A percentile compares a stretch with the other conserved stretches of the same genome.
phyloP scores from a whole-genome alignment of 2,888 invertebrate genomes.

The Zaprionus obscuricornis region DNA sequence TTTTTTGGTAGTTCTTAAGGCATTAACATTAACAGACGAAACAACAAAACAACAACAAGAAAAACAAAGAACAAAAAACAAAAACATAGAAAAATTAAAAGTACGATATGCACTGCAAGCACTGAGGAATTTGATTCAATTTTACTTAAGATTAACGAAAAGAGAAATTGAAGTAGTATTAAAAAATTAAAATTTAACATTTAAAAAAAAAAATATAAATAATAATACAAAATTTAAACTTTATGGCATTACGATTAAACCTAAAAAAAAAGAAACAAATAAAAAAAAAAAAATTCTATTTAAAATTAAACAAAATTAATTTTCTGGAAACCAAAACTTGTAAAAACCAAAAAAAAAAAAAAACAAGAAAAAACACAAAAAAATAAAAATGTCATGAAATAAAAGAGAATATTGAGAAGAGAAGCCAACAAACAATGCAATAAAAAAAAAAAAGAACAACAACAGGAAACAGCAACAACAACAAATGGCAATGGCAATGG shows the following conservation, averaged over 20 bases:
- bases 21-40: slow-evolving; percentile 41
- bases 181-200: slow-evolving; percentile 27
- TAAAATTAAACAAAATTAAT: slow-evolving; percentile 1
- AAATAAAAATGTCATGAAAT: not conserved
- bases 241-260: slow-evolving; percentile 51
- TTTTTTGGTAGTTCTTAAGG: slow-evolving; percentile 46
- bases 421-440: no score
- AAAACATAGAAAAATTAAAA: slow-evolving; percentile 44
- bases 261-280: slow-evolving; percentile 18
- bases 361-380: not conserved
- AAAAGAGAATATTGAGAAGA: no score
- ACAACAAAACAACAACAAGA: slow-evolving; percentile 16
- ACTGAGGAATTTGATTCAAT: slow-evolving; percentile 84
- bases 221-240: slow-evolving; percentile 22
- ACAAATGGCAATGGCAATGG: slow-evolving; percentile 36
- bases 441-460: not conserved
- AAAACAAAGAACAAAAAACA: slow-evolving; percentile 32
- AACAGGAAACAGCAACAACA: slow-evolving; percentile 10
- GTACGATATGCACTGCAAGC: slow-evolving; percentile 83
- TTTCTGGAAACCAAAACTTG: slow-evolving; percentile 1
- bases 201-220: slow-evolving; percentile 4
- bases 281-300: no score
- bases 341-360: not conserved
- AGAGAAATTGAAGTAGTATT: slow-evolving; percentile 56
- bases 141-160: slow-evolving; percentile 72